Base-by-base conservation (phyloP, 2,797 vertebrate species). In the Sciurus carolinensis region DNA sequence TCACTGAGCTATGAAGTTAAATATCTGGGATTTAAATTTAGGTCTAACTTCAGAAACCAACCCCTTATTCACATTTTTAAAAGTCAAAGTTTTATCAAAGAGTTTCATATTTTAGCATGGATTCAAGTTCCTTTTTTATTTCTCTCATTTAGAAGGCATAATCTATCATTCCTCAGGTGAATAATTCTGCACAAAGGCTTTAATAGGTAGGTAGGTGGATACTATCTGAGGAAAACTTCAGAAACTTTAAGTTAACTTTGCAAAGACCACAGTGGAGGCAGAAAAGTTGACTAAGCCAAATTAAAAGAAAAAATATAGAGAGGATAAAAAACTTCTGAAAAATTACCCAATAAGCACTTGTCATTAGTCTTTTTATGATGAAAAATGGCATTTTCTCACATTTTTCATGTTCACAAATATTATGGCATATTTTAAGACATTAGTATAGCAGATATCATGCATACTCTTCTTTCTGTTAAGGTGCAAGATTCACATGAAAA, bases 221-320 rank as follows among this genome's bases (percentile, higher is more conserved):
- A 69, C 4, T 69, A 42, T 80, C 62, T 76, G 84, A 87, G 42
- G 8, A 95, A 91, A 9, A 69, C 10, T 54, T 88, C 62, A n/a
- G 20, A 91, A 88, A 94, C 88, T 22, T 15, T 91, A 94, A 89
- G 52, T 52, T 92, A 47, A 73, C 6, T 76, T 89, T 75, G 7
- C 14, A 64, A 94, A 88, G 9, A 76, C 20, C 47, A 20, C 5
- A 71, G 28, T 77, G 42, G 15, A 59, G 22, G 88, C 44, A 76
- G 4, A 87, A 69, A 1, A 9, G 0, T 39, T 86, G 24, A 36
- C 10, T 36, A 26, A 15, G 24, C 3, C 18, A 69, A 89, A 76
- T 26, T 71, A 66, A 87, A 80, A 87, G 67, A 85, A 69, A 64
- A 50, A 82, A 44, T 52, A 62, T 18, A 39, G 6, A 64, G 18